phyloP scores from a whole-genome alignment of 2,113 vertebrate species.

The Crotalus tigris region DNA sequence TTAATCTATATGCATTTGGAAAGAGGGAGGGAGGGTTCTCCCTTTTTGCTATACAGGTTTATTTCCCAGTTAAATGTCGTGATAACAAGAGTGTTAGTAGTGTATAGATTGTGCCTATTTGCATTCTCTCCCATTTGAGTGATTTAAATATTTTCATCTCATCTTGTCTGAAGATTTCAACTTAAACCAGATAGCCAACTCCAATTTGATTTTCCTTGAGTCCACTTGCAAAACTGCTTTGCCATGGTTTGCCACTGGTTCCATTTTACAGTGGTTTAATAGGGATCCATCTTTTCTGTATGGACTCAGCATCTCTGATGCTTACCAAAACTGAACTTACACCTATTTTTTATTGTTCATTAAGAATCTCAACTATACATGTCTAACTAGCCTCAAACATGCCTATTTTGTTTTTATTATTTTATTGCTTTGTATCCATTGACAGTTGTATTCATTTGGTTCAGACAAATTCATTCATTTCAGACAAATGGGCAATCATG shows the following conservation, averaged over 20 bases:
- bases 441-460: neutral
- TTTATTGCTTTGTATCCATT: neutral
- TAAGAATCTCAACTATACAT: neutral
- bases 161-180: neutral
- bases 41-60: neutral
- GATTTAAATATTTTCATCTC: neutral
- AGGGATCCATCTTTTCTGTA: neutral
- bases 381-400: neutral
- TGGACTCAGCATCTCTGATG: neutral
- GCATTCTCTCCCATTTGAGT: neutral
- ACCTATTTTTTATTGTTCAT: neutral
- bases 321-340: neutral
- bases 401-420: neutral
- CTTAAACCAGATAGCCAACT: neutral
- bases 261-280: neutral
- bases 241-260: neutral
- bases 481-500: too few relatives aligned
- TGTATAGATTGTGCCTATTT: neutral
- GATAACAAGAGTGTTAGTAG: neutral
- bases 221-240: neutral
- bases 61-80: neutral
- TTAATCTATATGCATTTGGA: neutral
- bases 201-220: neutral
- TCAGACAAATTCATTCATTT: neutral
- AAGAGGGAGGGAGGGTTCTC: neutral